Evolutionary conservation across 1,140 invertebrate genomes (phyloP).

Genomic region (Drosophila grimshawi): DNA sequence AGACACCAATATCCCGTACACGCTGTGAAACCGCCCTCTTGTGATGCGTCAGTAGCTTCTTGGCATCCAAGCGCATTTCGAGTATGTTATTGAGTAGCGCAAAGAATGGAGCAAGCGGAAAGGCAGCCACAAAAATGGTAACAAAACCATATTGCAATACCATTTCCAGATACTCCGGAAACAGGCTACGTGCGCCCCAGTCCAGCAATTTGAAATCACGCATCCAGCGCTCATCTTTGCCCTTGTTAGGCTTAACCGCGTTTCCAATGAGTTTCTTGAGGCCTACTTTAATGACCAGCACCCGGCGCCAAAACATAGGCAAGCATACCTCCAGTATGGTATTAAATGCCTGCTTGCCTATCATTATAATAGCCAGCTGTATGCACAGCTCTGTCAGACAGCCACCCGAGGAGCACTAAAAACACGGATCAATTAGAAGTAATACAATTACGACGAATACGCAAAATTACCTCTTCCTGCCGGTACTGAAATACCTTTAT

Average conservation of each 20-base stretch:
- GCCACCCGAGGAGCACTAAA: conserved; percentile 92
- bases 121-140: conserved; percentile 95
- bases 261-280: conserved; percentile 67
- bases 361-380: conserved; percentile 97
- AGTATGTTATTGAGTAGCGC: conserved; percentile 94
- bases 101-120: conserved; percentile 95
- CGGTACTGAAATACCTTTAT: conserved; percentile 90
- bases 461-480: conserved; percentile 91
- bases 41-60: conserved; percentile 93
- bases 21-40: conserved; percentile 93
- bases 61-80: conserved; percentile 95
- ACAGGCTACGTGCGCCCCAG: conserved; percentile 95
- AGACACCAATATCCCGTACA: conserved; percentile 95
- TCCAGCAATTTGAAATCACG: conserved; percentile 95
- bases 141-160: conserved; percentile 96
- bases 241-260: conserved; percentile 75
- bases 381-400: conserved; percentile 97
- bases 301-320: conserved; percentile 90
- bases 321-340: conserved; percentile 93
- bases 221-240: conserved; percentile 90
- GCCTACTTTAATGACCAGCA: conserved; percentile 87
- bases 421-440: conserved; percentile 29
- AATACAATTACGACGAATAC: not conserved
- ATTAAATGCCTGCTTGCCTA: conserved; percentile 97
- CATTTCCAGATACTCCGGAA: conserved; percentile 99